Conservation (phyloP, 2,888 invertebrate species). For the Mylabris sibirica region DNA sequence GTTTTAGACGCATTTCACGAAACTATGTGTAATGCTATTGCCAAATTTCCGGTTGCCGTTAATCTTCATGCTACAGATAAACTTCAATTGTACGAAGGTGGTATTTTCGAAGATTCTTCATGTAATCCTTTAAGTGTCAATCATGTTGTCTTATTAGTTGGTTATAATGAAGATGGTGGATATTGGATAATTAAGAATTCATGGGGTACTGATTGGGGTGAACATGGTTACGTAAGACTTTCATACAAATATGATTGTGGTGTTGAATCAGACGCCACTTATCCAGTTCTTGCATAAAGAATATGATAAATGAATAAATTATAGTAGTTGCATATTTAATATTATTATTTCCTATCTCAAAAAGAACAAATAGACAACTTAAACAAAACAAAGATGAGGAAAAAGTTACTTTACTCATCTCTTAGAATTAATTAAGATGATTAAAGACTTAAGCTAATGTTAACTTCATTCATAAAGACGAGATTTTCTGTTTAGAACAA, state of each 20-base stretch:
- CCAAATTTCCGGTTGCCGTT: slow-evolving; percentile 81
- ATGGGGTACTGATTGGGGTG: slow-evolving; percentile 62
- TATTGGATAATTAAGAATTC: slow-evolving; percentile 70
- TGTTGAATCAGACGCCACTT: slow-evolving; percentile 10
- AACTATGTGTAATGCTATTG: slow-evolving; percentile 76
- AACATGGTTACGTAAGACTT: slow-evolving; percentile 41
- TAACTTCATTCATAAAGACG: too few species aligned
- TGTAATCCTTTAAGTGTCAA: slow-evolving; percentile 73
- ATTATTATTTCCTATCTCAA: too few species aligned
- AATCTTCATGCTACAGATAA: slow-evolving; percentile 84
- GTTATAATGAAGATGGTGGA: slow-evolving; percentile 76
- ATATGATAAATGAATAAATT: too few species aligned
- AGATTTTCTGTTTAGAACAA: too few species aligned
- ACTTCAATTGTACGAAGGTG: slow-evolving; percentile 83
- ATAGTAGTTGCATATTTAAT: too few species aligned
- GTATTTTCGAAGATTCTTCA: slow-evolving; percentile 78
- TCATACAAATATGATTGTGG: slow-evolving; percentile 11
- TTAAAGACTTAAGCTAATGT: too few species aligned
- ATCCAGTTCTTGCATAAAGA: slow-evolving; percentile 13
- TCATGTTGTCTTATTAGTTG: slow-evolving; percentile 82
- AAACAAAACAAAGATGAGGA: too few species aligned
- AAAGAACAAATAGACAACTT: too few species aligned
- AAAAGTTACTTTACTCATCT: too few species aligned
- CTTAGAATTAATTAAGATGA: too few species aligned
- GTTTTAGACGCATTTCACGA: slow-evolving; percentile 77